These are phyloP conservation scores for Gobionotothen gibberifrons DNA, from an alignment of 2,797 vertebrate species.

Conservation along the genomic window DNA sequence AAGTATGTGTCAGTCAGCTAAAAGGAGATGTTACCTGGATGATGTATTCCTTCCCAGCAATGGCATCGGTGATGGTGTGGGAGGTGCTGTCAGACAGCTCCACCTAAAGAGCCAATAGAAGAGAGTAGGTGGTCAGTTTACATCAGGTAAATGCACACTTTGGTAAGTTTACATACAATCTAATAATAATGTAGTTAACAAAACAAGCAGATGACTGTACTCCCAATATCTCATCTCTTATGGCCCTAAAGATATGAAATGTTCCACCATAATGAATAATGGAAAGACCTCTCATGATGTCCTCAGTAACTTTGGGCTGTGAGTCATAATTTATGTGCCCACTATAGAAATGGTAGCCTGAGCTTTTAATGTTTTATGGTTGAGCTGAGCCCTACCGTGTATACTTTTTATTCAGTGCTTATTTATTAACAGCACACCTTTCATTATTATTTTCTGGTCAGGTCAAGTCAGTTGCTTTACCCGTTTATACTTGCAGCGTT, in stretches of 20 bases:
- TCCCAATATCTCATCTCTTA: slow-evolving; percentile 10
- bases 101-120: slow-evolving; percentile 82
- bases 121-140: slow-evolving; percentile 23
- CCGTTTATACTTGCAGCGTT: slow-evolving; percentile 50
- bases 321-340: slow-evolving; percentile 54
- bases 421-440: slow-evolving; percentile 58
- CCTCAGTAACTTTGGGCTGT: slow-evolving; percentile 41
- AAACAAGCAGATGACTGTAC: neutral
- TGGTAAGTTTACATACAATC: neutral
- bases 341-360: slow-evolving; percentile 37
- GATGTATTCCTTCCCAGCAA: slow-evolving; percentile 97
- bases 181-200: neutral
- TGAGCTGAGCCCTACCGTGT: slow-evolving; percentile 11
- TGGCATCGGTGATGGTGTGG: slow-evolving; percentile 95
- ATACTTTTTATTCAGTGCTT: slow-evolving; percentile 32
- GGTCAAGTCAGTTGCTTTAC: slow-evolving; percentile 50
- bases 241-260: slow-evolving; percentile 14
- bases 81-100: slow-evolving; percentile 94
- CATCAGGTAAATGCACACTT: neutral
- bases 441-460: slow-evolving; percentile 46
- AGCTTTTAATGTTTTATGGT: slow-evolving; percentile 57
- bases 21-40: slow-evolving; percentile 85
- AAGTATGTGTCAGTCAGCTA: too few species aligned
- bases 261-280: slow-evolving; percentile 43
- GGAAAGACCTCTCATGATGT: slow-evolving; percentile 37